Base-by-base conservation (phyloP, 1,140 invertebrate species). In the Ctenoplectra terminalis region DNA sequence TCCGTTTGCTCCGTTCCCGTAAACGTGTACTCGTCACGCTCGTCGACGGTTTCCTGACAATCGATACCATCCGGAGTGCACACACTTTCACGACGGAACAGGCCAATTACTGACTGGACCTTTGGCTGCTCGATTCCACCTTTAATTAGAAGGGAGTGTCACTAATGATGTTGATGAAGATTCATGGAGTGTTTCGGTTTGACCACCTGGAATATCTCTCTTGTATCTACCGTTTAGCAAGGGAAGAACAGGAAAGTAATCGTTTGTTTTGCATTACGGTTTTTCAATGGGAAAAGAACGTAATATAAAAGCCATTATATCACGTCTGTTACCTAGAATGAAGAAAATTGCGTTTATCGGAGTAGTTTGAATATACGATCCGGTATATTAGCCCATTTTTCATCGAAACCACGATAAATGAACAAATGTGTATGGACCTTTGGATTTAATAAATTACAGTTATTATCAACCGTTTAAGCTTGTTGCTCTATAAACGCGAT, bases 51-150 rank as follows among this genome's bases (percentile, higher is more conserved):
- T 43, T 92, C 91, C 48, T 90, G 90, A 29, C 89, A 91, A 73
- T 87, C 89, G 37, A 90, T 83, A 74, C 83, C 80, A 79, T 90
- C 87, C 9, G 91, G 81, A 4, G 91, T 90, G 63, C 89, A 92
- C 52, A 88, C 87, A 66, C 93, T 94, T 46, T 94, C 94, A 29
- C 92, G 83, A 61, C 93, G 90, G 89, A 94, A 94, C 40, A 94
- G 90, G 72, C 94, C 94, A 84, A 94, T 94, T 78, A 94, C 94
- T 69, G 94, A 94, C 86, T 93, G 92, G 78, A 92, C 87, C 84
- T 93, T 94, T 66, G 93, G 94, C 84, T 94, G 92, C 83, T 94
- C 94, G 80, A 94, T 94, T 43, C 94, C 94, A 90, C 94, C 94
- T 94, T 84, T 66, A 84, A 91, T 84, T 83, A 87, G 26, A 40